Conservation (phyloP, 2,113 vertebrate species). For the Bambusicola thoracicus region DNA sequence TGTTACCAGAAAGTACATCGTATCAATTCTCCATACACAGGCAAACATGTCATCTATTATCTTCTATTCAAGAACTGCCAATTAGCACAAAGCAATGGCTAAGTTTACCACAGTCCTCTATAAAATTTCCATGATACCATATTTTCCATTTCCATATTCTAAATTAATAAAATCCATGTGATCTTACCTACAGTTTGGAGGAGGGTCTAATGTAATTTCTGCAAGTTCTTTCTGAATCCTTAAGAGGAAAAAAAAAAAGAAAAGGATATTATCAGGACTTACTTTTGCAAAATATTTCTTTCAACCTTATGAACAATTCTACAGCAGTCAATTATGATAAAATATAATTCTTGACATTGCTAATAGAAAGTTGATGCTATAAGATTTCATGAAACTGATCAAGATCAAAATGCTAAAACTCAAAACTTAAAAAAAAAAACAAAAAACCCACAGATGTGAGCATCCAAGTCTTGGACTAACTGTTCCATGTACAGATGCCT, state of each 20-base stretch:
- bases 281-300: not conserved
- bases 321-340: not conserved
- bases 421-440: not conserved
- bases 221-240: conserved; percentile 99
- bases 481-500: not conserved
- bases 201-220: conserved; percentile 98
- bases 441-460: not conserved
- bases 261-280: conserved; percentile 29
- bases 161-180: conserved; percentile 62
- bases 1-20: not conserved
- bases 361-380: not conserved
- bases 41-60: not conserved
- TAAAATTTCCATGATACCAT: not conserved
- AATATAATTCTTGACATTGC: not conserved
- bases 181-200: conserved; percentile 99
- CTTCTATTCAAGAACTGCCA: not conserved
- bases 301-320: conserved; percentile 15
- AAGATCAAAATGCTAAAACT: not conserved
- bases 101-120: not conserved
- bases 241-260: conserved; percentile 32
- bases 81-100: not conserved
- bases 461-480: not conserved
- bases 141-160: not conserved
- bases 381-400: not conserved
- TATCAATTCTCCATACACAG: not conserved